Base-by-base conservation (phyloP, 2,113 vertebrate genomes). In the Gulo gulo region DNA sequence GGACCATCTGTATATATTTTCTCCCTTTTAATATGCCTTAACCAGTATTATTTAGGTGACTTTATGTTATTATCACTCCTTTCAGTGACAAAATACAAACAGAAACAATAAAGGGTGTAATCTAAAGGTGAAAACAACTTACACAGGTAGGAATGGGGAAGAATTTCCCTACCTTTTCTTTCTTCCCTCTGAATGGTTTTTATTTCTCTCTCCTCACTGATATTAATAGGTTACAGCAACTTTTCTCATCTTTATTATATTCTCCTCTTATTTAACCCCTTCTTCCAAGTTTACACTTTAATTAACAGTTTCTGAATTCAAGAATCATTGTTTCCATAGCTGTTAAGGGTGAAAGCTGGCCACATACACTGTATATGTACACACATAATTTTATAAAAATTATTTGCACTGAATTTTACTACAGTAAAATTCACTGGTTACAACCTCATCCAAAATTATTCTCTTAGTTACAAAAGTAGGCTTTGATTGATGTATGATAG, bases 121-220 rank as follows among this genome's bases (percentile, higher is more conserved):
- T 73, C 83, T 71, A 78, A 97, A 97, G 50, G 90, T 42, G 7
- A 92, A 97, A 96, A 42, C 85, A 87, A 88, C 61, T 90, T 39
- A 79, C 7, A 85, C 57, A 65, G n/a, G 47, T 1, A 29, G 45
- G 23, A 59, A 57, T 67, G 31, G 26, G 88, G 88, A 63, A 20
- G 50, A 34, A 91, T 45, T 57, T 82, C 34, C 4, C 9, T 2
- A 39, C 3, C 7, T 47, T 20, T 65, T 83, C 3, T 91, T 81
- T 84, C 24, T 80, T 90, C 29, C 59, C 24, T 87, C 57, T n/a
- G 21, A 24, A 29, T 65, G 42, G 55, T 9, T 83, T 94, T 92
- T 69, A 50, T 63, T 85, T 82, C 55, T 91, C n/a, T 90, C 47
- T 81, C 50, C 9, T 73, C 52, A 26, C 4, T 86, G 42, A 88